Conservation (phyloP, 2,797 vertebrate genomes). For the Ibycter americanus region DNA sequence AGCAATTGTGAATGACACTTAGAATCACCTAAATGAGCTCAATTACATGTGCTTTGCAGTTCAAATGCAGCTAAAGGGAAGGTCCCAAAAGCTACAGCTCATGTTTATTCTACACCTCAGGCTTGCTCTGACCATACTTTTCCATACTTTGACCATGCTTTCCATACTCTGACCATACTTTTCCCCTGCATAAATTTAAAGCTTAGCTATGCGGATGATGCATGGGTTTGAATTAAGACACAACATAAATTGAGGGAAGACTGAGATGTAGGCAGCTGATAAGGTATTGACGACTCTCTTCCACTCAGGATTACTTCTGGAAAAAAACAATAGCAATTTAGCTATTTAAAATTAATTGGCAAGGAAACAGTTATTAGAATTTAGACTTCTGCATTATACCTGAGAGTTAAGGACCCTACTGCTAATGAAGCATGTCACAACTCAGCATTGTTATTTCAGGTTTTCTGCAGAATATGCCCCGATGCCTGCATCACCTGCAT, state of each 20-base stretch:
- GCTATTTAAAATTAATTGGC: not conserved
- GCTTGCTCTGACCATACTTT: not conserved
- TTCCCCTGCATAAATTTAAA: not conserved
- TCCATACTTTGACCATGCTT: not conserved
- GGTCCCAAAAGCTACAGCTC: not conserved
- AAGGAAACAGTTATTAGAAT: not conserved
- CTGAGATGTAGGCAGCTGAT: not conserved
- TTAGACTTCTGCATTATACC: not conserved
- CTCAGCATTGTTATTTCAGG: not conserved
- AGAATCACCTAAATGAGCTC: not conserved
- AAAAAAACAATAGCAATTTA: not conserved
- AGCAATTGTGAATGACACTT: not conserved
- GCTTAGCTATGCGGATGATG: not conserved
- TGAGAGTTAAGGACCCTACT: not conserved
- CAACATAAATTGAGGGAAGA: not conserved
- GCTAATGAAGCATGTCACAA: not conserved
- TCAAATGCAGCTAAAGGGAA: not conserved
- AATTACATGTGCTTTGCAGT: not conserved
- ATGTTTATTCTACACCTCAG: not conserved
- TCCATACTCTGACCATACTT: not conserved
- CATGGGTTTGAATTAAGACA: not conserved
- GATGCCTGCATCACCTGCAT: not conserved
- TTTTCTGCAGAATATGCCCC: not conserved
- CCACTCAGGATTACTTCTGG: not conserved
- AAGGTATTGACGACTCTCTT: not conserved